Conservation (phyloP, 1,140 invertebrate genomes). For the Doryteuthis pealeii region DNA sequence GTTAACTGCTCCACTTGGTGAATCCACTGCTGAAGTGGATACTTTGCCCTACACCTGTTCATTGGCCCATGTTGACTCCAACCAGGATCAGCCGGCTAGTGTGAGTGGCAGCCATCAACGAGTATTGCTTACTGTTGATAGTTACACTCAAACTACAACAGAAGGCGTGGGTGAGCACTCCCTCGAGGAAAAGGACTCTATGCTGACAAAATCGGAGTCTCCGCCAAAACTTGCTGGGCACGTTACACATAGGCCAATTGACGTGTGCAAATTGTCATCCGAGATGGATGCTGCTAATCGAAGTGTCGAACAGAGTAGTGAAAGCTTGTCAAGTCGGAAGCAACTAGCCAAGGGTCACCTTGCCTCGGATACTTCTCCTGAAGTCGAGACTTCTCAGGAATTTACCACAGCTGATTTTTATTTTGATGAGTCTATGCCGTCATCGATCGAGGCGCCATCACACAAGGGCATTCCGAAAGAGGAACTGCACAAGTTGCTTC, state of each 20-base stretch:
- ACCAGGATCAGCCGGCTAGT: too few species aligned
- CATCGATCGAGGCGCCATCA: slow-evolving; percentile 56
- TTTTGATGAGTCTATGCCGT: slow-evolving; percentile 76
- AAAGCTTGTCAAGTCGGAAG: slow-evolving; percentile 19
- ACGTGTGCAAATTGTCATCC: background rate
- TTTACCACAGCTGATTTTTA: slow-evolving; percentile 81
- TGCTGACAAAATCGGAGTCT: background rate
- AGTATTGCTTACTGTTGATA: background rate
- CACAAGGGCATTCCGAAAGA: slow-evolving; percentile 23
- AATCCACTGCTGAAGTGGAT: background rate
- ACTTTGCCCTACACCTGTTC: background rate
- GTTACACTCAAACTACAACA: background rate
- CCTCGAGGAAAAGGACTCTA: background rate
- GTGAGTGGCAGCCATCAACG: background rate
- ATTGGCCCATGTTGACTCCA: background rate
- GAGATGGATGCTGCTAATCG: background rate
- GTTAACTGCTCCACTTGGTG: background rate
- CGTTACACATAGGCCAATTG: background rate
- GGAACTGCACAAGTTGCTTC: slow-evolving; percentile 23
- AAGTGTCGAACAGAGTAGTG: slow-evolving; percentile 20
- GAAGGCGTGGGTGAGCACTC: background rate
- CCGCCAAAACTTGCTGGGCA: background rate
- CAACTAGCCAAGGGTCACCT: slow-evolving; percentile 14
- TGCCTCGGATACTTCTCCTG: slow-evolving; percentile 35
- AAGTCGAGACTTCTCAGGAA: slow-evolving; percentile 61